phyloP scores from a whole-genome alignment of 2,113 vertebrate genomes.

The Perccottus glenii region DNA sequence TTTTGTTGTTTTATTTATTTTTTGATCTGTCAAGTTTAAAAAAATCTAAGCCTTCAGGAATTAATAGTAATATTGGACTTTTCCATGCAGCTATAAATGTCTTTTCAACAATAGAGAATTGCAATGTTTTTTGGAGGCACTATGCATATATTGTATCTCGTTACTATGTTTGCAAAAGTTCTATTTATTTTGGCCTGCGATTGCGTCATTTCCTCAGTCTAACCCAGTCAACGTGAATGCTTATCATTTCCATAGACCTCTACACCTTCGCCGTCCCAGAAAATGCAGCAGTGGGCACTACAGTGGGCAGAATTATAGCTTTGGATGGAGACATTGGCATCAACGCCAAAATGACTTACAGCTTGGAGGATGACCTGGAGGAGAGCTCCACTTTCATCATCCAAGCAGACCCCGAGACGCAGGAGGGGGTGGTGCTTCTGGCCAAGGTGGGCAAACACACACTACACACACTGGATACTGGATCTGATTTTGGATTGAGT shows the following conservation, averaged over 20 bases:
- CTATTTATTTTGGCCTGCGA: conserved; percentile 11
- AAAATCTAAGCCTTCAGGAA: too few relatives aligned
- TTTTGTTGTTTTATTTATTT: conserved; percentile 2
- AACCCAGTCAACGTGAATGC: neutral
- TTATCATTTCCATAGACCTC: conserved; percentile 71
- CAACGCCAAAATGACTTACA: conserved; percentile 91
- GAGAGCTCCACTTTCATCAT: conserved; percentile 82
- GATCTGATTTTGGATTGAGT: neutral
- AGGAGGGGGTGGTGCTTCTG: conserved; percentile 89
- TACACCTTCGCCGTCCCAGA: conserved; percentile 87
- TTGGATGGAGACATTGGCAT: conserved; percentile 85
- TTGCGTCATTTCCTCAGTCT: neutral
- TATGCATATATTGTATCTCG: too few relatives aligned
- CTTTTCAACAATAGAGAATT: too few relatives aligned
- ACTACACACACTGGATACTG: neutral
- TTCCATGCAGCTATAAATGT: too few relatives aligned
- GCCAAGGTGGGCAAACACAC: conserved; percentile 80
- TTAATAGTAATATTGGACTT: too few relatives aligned
- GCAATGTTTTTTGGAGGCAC: too few relatives aligned
- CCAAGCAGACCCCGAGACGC: conserved; percentile 83
- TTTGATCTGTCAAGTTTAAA: neutral
- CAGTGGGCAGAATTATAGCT: conserved; percentile 85
- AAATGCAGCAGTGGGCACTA: conserved; percentile 79
- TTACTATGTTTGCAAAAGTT: neutral
- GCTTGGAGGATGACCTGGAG: conserved; percentile 80